Evolutionary conservation across 2,113 vertebrate species (phyloP).

Genomic region (Menura novaehollandiae): DNA sequence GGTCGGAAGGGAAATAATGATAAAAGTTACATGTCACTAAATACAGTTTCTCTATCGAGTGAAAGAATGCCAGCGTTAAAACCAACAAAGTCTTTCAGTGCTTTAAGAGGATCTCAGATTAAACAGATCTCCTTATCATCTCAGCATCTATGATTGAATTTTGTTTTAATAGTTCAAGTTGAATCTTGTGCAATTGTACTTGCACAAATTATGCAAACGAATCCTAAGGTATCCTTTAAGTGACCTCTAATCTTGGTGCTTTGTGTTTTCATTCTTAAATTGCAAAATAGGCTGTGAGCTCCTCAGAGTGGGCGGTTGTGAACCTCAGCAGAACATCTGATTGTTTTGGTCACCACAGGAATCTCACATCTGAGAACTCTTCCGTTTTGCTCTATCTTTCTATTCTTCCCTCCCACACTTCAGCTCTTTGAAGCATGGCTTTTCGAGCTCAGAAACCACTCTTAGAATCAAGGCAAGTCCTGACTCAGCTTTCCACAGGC

Average conservation of each 20-base stretch:
- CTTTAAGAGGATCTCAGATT: neutral
- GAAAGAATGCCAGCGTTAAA: neutral
- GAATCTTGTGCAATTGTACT: neutral
- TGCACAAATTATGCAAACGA: neutral
- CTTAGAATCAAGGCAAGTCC: neutral
- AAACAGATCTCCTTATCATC: neutral
- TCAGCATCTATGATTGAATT: neutral
- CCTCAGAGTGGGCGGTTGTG: neutral
- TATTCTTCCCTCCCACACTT: conserved; percentile 7
- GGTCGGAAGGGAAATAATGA: neutral
- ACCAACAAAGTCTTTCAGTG: neutral
- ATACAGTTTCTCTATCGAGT: neutral
- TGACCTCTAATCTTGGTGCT: neutral
- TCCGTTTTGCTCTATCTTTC: neutral
- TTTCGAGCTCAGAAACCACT: neutral
- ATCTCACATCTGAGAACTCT: neutral
- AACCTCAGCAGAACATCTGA: neutral
- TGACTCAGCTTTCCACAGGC: neutral
- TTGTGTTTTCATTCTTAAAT: neutral
- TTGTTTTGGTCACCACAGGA: neutral
- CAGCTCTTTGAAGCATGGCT: neutral
- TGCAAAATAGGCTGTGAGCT: neutral
- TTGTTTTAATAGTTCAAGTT: neutral
- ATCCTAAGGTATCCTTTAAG: neutral
- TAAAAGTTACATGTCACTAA: neutral